Percentiles rank a stretch among this genome's conserved stretches.
phyloP scores from a whole-genome alignment of 53 echinoderm and acorn worm genomes.

The Apostichopus leukothele region DNA sequence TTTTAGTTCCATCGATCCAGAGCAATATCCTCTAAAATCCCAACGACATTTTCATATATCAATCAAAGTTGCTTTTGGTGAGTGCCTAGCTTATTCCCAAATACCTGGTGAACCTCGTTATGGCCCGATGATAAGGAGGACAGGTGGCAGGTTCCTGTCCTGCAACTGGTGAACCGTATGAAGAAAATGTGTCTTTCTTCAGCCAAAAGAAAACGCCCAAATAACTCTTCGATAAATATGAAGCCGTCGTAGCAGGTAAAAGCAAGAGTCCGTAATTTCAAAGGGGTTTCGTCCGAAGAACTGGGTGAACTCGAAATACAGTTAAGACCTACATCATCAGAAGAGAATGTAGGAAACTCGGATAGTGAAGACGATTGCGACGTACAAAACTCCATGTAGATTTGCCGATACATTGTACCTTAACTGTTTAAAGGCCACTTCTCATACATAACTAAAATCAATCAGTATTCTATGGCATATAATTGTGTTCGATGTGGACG shows the following conservation, averaged over 20 bases:
- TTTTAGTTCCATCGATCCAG: background rate
- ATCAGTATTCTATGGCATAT: too few relatives aligned
- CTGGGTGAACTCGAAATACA: conserved; percentile 17
- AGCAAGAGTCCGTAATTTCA: background rate
- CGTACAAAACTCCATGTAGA: background rate
- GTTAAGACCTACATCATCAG: background rate
- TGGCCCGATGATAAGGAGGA: conserved; percentile 31
- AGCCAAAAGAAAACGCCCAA: conserved; percentile 29
- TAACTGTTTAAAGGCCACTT: background rate
- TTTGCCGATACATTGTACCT: background rate
- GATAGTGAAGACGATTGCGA: too few relatives aligned
- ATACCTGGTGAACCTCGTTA: conserved; percentile 1
- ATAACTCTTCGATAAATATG: conserved; percentile 19
- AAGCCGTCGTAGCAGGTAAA: background rate
- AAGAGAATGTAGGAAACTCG: too few relatives aligned
- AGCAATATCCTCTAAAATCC: background rate
- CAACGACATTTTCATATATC: conserved; percentile 18
- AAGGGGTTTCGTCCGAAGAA: conserved; percentile 21
- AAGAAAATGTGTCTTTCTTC: conserved; percentile 49
- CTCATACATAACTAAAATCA: too few relatives aligned
- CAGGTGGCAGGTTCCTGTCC: conserved; percentile 2
- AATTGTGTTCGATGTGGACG: too few relatives aligned
- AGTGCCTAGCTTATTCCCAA: background rate
- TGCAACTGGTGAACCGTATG: background rate
- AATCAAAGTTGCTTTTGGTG: conserved; percentile 24